A percentile compares a stretch with the other conserved stretches of the same genome.
phyloP scores from a whole-genome alignment of 2,113 vertebrate species.

The Onychorhynchus coronatus region DNA sequence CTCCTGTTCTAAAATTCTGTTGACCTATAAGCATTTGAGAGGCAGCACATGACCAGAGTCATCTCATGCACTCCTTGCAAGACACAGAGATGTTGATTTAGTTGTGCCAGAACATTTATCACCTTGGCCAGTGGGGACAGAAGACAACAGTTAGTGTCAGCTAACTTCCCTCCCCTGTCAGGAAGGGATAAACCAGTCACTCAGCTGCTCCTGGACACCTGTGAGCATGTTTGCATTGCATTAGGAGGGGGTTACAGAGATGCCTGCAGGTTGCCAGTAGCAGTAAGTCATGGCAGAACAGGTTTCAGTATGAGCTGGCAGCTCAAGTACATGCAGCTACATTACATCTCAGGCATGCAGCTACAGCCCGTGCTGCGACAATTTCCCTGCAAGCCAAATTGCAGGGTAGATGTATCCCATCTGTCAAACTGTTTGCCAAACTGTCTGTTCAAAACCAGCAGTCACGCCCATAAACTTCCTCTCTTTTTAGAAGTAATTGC shows the following conservation, averaged over 20 bases:
- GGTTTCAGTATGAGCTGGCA: neutral
- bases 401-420: neutral
- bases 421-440: neutral
- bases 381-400: neutral
- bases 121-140: neutral
- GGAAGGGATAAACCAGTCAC: neutral
- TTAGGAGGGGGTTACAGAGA: neutral
- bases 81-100: neutral
- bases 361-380: fast-evolving
- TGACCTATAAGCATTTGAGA: fast-evolving
- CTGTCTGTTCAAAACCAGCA: neutral
- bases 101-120: neutral
- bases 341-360: neutral
- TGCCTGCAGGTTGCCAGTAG: neutral
- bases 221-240: fast-evolving
- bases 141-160: neutral
- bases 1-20: too few relatives aligned
- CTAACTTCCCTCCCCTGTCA: neutral
- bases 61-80: fast-evolving
- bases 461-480: neutral
- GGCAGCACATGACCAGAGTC: fast-evolving
- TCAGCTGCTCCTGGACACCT: fast-evolving
- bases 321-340: fast-evolving
- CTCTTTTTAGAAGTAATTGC: neutral
- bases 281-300: neutral